Base-by-base conservation (phyloP, 2,888 invertebrate species). In the Harpagoxenus sublaevis region DNA sequence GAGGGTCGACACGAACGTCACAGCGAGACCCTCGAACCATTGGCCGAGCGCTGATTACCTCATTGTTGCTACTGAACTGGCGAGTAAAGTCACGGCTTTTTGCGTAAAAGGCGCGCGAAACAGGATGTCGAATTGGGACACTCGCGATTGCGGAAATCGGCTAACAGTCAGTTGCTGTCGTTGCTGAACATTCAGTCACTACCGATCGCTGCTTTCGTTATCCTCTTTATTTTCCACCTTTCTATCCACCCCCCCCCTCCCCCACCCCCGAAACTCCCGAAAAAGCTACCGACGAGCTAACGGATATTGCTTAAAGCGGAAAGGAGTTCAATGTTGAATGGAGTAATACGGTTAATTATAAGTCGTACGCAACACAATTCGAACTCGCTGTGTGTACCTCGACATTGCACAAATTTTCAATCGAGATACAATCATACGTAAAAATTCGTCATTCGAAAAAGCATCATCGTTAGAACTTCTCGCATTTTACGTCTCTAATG, bases 71-170 rank as follows among this genome's bases (percentile, higher is more conserved):
- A 48, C 45, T 57, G 55, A 35, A 45, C 31, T 55, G 53, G 53
- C 12, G 65, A 39, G 8, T 39, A 31, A 42, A 57, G 79, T 48
- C 57, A 57, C 55, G 78, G 31, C 35, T 78, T 78, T 78, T 70
- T 70, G 55, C 68, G 55, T 48, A 68, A 68, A 65, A 77, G 39
- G 48, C 18, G 39, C 51, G 51, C 28, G 42, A 66, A 79, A 18
- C 79, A 71, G 71, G 55, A 79, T 79, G 78, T 57, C 23, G 35
- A 79, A 48, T 73, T 48, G 79, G 60, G 12, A 48, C 57, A 73
- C 35, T 71, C n/a, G 31, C 35, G 79, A 73, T 79, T 71, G 79
- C 71, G 71, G 57, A 71, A 70, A 79, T 79, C 70, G 70, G 4
- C 28, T 53, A 15, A 4, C 51, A 28, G 6, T n/a, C n/a, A 15